Conservation (phyloP, 2,888 invertebrate genomes). For the Platypus cylindrus region DNA sequence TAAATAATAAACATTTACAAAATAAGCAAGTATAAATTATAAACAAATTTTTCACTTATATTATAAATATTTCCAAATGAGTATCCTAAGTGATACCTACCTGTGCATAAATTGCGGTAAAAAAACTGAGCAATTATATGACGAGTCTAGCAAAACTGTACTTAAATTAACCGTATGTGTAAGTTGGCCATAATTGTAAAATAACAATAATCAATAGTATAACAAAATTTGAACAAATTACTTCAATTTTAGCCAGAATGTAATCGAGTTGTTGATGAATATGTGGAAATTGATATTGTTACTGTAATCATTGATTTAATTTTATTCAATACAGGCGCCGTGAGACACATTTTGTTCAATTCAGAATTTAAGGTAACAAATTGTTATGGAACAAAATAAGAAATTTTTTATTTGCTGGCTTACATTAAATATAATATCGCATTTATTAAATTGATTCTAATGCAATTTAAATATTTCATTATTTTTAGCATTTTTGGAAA, state of each 20-base stretch:
- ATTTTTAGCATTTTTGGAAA: conserved; percentile 44
- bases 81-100: too few species aligned
- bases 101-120: conserved; percentile 59
- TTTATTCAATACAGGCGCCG: conserved; percentile 67
- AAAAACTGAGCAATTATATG: conserved; percentile 47
- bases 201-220: neutral
- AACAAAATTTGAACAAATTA: conserved; percentile 4
- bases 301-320: conserved; percentile 77
- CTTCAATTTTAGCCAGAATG: conserved; percentile 52
- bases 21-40: too few species aligned
- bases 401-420: conserved; percentile 4
- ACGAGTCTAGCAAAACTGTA: conserved; percentile 56
- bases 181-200: conserved; percentile 29
- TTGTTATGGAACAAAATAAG: neutral
- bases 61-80: too few species aligned
- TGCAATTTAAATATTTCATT: too few species aligned
- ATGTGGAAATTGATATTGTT: conserved; percentile 83
- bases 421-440: too few species aligned
- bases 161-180: conserved; percentile 66
- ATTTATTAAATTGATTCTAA: too few species aligned
- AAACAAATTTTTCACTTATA: too few species aligned
- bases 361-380: conserved; percentile 55
- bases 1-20: too few species aligned
- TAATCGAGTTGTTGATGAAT: conserved; percentile 68
- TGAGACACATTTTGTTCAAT: conserved; percentile 76